Evolutionary conservation across 2,113 vertebrate species (phyloP), one percentile per base, ranked within the genome.

Genomic region (Zootoca vivipara): DNA sequence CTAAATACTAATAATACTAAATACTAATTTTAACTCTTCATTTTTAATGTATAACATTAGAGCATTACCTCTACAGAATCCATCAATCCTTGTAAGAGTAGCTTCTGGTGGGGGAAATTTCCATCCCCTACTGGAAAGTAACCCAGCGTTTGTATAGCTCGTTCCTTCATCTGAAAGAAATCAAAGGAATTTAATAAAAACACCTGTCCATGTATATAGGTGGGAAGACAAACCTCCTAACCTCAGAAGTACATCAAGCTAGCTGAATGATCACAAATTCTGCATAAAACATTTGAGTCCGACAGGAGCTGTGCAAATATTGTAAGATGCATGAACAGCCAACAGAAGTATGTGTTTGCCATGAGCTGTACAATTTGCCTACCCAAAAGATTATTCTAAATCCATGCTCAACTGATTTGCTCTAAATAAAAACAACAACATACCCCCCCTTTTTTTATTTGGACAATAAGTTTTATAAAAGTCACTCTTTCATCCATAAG

Each of bases 71-170:
- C 99, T 83, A 99, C 99, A 85, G 99, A 99, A 95, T 99, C 98
- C 99, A 99, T 99, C 87, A 99, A 98, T 87, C 99, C 99, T 94
- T 99, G 98, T 93, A 99, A 93, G 80, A 99, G 95, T 72, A 98
- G 98, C 90, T 98, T 99, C 96, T 99, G 99, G 87, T 99, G 97
- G 67, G 98, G 98, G 95, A 99, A 99, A 91, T 97, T 97, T 93
- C 96, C 97, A 93, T 99, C 99, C 91, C 99, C 99, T 88, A 99
- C 98, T 46, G 99, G 97, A n/a, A 99, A 97, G 94, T 98, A 98
- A 22, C 99, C 99, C 89, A 99, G 92, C 0, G 99, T 99, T 95
- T 98, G 98, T 92, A 99, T 97, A 58, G 98, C 98, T 90, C 98
- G 94, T 90, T 99, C 99, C 94, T 99, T 99, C 98, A 99, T 99